Conservation (phyloP, 2,888 invertebrate genomes). For the Syrphus vitripennis region DNA sequence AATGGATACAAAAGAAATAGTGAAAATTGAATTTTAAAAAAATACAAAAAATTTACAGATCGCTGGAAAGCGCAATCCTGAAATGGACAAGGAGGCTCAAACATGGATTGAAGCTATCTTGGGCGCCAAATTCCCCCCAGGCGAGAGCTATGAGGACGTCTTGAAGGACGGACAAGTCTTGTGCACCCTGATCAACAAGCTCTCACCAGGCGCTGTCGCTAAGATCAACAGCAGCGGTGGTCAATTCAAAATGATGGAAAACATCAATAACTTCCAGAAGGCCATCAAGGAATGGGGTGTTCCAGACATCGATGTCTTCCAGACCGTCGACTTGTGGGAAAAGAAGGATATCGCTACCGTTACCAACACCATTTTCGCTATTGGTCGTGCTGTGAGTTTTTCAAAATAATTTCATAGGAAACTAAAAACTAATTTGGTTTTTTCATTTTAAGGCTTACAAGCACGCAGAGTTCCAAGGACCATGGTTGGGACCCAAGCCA, state of each 20-base stretch:
- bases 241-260: conserved; percentile 99
- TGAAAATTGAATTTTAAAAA: conserved; percentile 6
- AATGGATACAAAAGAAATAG: conserved; percentile 35
- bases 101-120: conserved; percentile 95
- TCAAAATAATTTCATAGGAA: neutral
- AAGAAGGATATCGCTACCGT: conserved; percentile 94
- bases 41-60: conserved; percentile 82
- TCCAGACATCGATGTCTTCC: conserved; percentile 94
- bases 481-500: conserved; percentile 96
- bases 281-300: conserved; percentile 95
- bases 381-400: conserved; percentile 89
- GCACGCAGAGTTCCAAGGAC: conserved; percentile 92
- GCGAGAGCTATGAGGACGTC: conserved; percentile 92
- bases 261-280: conserved; percentile 95
- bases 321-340: conserved; percentile 98
- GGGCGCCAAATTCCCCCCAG: conserved; percentile 93
- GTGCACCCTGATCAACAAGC: conserved; percentile 96
- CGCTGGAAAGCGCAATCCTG: conserved; percentile 90
- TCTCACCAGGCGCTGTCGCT: conserved; percentile 92
- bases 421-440: neutral
- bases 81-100: conserved; percentile 93
- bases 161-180: conserved; percentile 95
- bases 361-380: conserved; percentile 91
- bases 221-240: conserved; percentile 97
- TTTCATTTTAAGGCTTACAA: conserved; percentile 87